phyloP scores from a whole-genome alignment of 2,797 vertebrate genomes.

The Nasua narica region DNA sequence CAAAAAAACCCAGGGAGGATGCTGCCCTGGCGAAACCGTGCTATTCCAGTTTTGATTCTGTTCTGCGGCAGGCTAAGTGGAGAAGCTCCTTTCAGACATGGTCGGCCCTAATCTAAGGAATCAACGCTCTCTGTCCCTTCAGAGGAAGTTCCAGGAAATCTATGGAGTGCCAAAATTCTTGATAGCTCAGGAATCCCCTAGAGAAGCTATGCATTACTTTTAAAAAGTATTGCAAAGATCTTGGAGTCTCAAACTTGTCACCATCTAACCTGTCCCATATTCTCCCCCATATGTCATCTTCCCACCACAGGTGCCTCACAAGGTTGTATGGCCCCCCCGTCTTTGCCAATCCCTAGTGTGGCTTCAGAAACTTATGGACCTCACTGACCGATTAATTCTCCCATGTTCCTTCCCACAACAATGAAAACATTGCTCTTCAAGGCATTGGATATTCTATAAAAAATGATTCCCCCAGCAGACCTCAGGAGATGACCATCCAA shows the following conservation, averaged over 20 bases:
- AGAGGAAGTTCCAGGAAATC: constrained; percentile 27
- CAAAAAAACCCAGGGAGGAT: neutral
- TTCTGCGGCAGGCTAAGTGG: neutral
- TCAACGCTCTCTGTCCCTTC: neutral
- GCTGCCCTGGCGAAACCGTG: neutral
- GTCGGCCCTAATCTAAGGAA: neutral
- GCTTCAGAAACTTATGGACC: neutral
- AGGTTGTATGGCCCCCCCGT: neutral
- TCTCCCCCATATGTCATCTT: neutral
- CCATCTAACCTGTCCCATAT: neutral
- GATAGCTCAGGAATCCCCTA: constrained; percentile 2
- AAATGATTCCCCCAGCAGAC: neutral
- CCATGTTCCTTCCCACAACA: neutral
- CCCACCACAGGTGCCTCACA: neutral
- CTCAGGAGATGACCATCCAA: neutral
- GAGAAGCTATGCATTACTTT: neutral
- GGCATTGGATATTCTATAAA: neutral
- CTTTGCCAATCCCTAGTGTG: neutral
- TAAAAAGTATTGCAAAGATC: neutral
- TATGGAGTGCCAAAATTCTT: neutral
- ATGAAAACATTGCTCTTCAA: neutral
- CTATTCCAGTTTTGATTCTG: neutral
- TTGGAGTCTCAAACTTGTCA: neutral
- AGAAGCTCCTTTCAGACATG: neutral
- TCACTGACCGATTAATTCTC: neutral